Evolutionary conservation across 2,888 invertebrate species (phyloP).

Genomic region (Gryllus longicercus): DNA sequence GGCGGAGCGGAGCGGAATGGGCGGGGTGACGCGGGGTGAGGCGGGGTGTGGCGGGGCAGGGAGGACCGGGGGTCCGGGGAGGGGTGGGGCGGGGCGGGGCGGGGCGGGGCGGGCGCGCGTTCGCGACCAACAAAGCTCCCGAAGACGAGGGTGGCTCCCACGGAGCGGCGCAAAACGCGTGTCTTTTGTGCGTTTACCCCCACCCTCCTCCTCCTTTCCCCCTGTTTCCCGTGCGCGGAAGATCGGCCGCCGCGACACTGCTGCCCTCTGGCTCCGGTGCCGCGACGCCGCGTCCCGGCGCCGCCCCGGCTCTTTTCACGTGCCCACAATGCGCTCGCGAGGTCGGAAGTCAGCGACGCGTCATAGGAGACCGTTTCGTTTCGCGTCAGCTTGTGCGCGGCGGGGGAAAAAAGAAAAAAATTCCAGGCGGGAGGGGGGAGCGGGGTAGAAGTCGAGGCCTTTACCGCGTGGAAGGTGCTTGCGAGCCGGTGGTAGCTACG

Average conservation of each 20-base stretch:
- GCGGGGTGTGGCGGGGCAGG: too few species aligned
- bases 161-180: not conserved
- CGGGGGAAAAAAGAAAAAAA: not conserved
- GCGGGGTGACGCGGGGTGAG: too few species aligned
- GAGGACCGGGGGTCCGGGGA: not conserved
- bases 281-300: not conserved
- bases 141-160: not conserved
- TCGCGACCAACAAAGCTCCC: too few species aligned
- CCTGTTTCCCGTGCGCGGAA: not conserved
- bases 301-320: not conserved
- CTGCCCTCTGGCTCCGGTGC: not conserved
- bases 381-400: not conserved
- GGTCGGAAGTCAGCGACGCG: not conserved
- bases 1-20: too few species aligned
- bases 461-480: too few species aligned
- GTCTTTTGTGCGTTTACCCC: not conserved
- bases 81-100: too few species aligned
- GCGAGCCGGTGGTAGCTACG: too few species aligned
- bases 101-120: too few species aligned
- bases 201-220: not conserved
- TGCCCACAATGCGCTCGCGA: not conserved
- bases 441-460: too few species aligned
- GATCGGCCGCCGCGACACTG: not conserved
- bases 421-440: not conserved
- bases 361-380: constrained; percentile 9